These are phyloP conservation scores for Mionectes macconnelli DNA, from an alignment of 2,113 vertebrate species.

Conservation along the genomic window DNA sequence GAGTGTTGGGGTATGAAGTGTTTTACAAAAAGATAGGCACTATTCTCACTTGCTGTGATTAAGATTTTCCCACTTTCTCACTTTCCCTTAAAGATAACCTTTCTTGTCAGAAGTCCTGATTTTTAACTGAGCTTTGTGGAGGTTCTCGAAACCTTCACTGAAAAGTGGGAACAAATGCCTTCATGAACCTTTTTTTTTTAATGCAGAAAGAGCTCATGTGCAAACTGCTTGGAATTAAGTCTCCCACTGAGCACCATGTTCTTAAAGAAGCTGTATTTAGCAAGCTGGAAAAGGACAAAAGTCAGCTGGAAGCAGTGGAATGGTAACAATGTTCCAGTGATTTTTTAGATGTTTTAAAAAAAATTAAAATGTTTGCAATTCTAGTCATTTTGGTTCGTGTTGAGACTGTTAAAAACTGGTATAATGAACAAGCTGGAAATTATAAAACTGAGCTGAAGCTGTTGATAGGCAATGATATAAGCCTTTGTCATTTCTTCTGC, in stretches of 20 bases:
- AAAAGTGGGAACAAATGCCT: neutral
- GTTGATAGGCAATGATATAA: neutral
- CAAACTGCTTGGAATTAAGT: slow-evolving; percentile 79
- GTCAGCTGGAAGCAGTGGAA: slow-evolving; percentile 82
- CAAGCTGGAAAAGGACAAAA: slow-evolving; percentile 77
- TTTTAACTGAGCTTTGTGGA: neutral
- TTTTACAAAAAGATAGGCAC: neutral
- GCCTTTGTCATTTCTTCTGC: neutral
- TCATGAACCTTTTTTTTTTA: slow-evolving; percentile 3
- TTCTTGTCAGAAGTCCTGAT: neutral
- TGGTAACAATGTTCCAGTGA: slow-evolving; percentile 71
- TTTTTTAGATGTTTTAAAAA: neutral
- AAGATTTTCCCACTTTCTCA: neutral
- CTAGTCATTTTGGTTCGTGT: neutral
- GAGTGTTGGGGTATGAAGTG: neutral
- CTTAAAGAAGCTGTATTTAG: slow-evolving; percentile 82
- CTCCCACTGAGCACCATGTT: slow-evolving; percentile 54
- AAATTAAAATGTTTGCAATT: neutral
- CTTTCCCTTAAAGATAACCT: neutral
- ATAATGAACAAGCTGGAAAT: neutral
- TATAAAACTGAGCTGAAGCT: neutral
- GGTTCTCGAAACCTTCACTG: neutral
- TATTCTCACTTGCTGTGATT: neutral
- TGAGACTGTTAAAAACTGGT: neutral
- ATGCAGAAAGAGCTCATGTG: slow-evolving; percentile 89